Evolutionary conservation across 2,113 vertebrate species (phyloP).

Genomic region (Haplochromis vanheusdeni): DNA sequence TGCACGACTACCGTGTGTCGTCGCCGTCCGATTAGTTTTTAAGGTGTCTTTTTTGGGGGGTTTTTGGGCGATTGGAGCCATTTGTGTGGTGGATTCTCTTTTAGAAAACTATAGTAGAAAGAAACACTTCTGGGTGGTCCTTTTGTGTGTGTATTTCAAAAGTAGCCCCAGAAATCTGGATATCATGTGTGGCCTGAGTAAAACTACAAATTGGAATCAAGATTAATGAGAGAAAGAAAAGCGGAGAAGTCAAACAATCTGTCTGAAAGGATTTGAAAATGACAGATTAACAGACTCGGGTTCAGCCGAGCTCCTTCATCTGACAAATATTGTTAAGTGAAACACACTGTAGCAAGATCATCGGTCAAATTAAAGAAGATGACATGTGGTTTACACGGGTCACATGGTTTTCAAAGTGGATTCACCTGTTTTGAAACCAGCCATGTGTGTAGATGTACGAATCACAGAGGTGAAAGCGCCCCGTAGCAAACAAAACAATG

Average conservation of each 20-base stretch:
- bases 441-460: background rate
- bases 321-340: background rate
- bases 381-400: background rate
- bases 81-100: background rate
- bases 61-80: slow-evolving; percentile 8
- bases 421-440: background rate
- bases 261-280: slow-evolving; percentile 29
- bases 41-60: background rate
- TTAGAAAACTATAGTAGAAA: background rate
- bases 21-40: slow-evolving; percentile 59
- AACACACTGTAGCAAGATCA: background rate
- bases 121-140: slow-evolving; percentile 60
- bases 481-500: slow-evolving; percentile 9
- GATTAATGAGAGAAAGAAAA: slow-evolving; percentile 50
- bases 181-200: slow-evolving; percentile 49
- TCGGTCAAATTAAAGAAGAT: background rate
- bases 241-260: slow-evolving; percentile 20
- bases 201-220: slow-evolving; percentile 52
- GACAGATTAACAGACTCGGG: background rate
- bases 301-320: background rate
- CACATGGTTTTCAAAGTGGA: background rate
- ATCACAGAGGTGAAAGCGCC: background rate
- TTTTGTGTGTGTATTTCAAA: slow-evolving; percentile 14
- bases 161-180: slow-evolving; percentile 42
- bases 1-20: slow-evolving; percentile 65